Conservation (phyloP, 2,888 invertebrate species). For the Leptopilina myrica region DNA sequence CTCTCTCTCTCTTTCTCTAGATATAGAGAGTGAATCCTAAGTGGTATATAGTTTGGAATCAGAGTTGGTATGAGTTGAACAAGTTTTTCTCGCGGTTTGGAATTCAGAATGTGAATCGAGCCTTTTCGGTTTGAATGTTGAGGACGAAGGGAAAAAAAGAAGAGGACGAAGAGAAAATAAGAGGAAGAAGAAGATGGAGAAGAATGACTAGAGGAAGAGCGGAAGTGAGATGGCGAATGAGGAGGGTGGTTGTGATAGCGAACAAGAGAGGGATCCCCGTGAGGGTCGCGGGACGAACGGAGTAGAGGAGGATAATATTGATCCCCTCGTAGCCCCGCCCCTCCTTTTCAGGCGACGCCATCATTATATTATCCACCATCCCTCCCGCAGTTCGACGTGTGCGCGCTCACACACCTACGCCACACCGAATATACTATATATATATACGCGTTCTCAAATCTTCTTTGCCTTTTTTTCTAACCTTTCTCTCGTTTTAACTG, state of each 20-base stretch:
- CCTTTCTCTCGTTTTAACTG: conserved; percentile 17
- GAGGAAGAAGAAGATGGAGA: conserved; percentile 31
- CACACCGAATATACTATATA: conserved; percentile 45
- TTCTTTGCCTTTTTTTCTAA: conserved; percentile 34
- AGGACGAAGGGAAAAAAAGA: conserved; percentile 7
- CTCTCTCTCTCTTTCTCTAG: not conserved
- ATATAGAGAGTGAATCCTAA: conserved; percentile 27
- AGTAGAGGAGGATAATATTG: conserved; percentile 76
- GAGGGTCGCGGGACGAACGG: conserved; percentile 58
- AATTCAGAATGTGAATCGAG: conserved; percentile 41
- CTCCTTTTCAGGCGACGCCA: conserved; percentile 75
- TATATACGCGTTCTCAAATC: conserved; percentile 54
- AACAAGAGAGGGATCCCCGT: conserved; percentile 51
- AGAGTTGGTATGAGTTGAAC: conserved; percentile 13
- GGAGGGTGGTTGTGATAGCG: conserved; percentile 47
- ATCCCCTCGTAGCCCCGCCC: conserved; percentile 77
- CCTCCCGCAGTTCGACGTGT: conserved; percentile 69
- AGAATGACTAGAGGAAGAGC: conserved; percentile 10
- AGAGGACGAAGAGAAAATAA: conserved; percentile 13
- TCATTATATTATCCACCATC: conserved; percentile 77
- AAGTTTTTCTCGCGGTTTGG: conserved; percentile 35
- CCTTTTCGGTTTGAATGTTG: conserved; percentile 30
- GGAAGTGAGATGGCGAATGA: conserved; percentile 17
- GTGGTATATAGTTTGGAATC: conserved; percentile 13
- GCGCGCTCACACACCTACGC: conserved; percentile 64